Evolutionary conservation across 2,888 invertebrate genomes (phyloP).

Genomic region (Therioaphis trifolii): DNA sequence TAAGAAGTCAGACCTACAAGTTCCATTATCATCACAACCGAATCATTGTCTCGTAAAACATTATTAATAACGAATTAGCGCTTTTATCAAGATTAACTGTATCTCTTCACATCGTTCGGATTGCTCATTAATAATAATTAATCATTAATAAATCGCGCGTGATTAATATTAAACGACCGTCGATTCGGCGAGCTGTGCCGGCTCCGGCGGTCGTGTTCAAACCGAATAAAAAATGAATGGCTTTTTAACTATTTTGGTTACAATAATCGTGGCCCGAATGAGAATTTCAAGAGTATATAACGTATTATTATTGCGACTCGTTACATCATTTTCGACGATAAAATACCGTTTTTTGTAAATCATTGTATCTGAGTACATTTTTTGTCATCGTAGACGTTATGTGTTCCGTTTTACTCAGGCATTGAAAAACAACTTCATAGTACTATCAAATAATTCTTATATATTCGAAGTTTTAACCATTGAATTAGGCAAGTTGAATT

Average conservation of each 20-base stretch:
- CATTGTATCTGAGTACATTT: too few species aligned
- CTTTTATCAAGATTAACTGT: constrained; percentile 54
- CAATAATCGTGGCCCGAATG: too few species aligned
- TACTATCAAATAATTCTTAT: too few species aligned
- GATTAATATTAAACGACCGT: constrained; percentile 45
- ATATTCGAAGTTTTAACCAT: too few species aligned
- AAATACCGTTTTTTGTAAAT: too few species aligned
- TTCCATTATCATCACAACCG: neutral
- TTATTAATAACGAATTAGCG: constrained; percentile 48
- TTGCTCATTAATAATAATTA: constrained; percentile 56
- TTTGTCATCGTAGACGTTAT: too few species aligned
- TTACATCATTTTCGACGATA: too few species aligned
- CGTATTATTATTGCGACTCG: too few species aligned
- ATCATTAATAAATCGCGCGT: constrained; percentile 42
- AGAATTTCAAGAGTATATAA: too few species aligned
- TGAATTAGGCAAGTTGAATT: too few species aligned
- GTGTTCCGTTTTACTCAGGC: too few species aligned
- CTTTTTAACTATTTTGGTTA: constrained; percentile 1
- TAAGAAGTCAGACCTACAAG: neutral
- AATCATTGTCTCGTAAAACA: constrained; percentile 46
- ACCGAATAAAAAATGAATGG: neutral
- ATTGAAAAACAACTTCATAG: too few species aligned
- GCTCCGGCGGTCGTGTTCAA: neutral
- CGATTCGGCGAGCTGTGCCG: neutral
- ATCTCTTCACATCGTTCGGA: constrained; percentile 7